Evolutionary conservation across 2,113 vertebrate genomes (phyloP).

Genomic region (Callospermophilus lateralis): DNA sequence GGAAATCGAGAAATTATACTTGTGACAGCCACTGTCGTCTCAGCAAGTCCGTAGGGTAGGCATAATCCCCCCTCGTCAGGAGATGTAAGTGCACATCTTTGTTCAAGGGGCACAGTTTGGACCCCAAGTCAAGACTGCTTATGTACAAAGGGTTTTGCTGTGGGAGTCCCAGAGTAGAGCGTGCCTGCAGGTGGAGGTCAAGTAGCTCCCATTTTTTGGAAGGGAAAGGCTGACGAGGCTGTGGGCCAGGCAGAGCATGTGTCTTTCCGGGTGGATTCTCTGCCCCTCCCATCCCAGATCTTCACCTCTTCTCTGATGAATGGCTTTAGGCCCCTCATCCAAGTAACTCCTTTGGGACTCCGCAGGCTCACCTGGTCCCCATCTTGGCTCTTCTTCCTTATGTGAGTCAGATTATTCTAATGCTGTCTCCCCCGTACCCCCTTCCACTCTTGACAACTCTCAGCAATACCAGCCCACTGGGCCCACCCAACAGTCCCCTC

Average conservation of each 20-base stretch:
- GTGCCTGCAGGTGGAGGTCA: background rate
- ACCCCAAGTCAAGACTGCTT: background rate
- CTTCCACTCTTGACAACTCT: background rate
- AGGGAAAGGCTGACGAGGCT: background rate
- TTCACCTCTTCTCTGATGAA: background rate
- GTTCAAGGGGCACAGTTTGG: background rate
- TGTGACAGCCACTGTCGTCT: background rate
- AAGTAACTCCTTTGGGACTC: background rate
- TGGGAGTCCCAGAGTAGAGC: background rate
- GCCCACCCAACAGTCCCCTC: background rate
- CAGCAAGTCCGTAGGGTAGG: background rate
- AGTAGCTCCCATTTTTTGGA: background rate
- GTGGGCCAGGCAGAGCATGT: fast-evolving
- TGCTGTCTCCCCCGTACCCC: fast-evolving
- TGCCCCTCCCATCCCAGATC: background rate
- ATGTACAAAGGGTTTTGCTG: background rate
- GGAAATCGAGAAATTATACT: background rate
- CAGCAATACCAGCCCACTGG: background rate
- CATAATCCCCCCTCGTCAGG: background rate
- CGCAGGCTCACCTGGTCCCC: background rate
- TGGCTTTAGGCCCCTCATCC: background rate
- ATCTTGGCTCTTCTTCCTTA: background rate
- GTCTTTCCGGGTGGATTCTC: background rate
- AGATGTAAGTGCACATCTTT: background rate
- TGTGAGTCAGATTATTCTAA: background rate